phyloP scores from a whole-genome alignment of 2,113 vertebrate species.

The Catagonus wagneri region DNA sequence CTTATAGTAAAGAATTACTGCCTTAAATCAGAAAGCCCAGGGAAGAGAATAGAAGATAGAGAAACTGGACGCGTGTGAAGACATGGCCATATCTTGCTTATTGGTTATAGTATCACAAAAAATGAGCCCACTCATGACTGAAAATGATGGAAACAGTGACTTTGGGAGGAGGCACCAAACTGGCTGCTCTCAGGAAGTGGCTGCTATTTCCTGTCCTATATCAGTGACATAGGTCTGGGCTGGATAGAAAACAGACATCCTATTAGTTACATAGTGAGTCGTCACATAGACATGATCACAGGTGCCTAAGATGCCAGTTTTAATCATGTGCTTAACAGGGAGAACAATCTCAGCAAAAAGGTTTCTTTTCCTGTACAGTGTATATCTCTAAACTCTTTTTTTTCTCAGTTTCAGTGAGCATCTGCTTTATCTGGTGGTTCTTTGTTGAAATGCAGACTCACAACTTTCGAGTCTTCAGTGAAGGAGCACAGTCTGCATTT shows the following conservation, averaged over 20 bases:
- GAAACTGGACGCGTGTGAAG: neutral
- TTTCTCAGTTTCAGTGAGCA: slow-evolving; percentile 30
- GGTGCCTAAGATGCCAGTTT: slow-evolving; percentile 3
- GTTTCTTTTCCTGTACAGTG: neutral
- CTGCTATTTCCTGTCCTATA: slow-evolving; percentile 46
- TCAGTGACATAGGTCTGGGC: neutral
- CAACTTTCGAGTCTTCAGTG: slow-evolving; percentile 7
- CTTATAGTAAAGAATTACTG: slow-evolving; percentile 65
- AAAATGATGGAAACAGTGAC: slow-evolving; percentile 30
- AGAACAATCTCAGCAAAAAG: slow-evolving; percentile 44
- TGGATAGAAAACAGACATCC: slow-evolving; percentile 3
- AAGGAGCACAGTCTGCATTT: slow-evolving; percentile 24
- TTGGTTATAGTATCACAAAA: neutral
- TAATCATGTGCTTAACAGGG: slow-evolving; percentile 53
- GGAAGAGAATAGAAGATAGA: slow-evolving; percentile 35
- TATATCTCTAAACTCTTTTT: neutral
- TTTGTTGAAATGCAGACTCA: slow-evolving; percentile 56
- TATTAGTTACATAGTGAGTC: slow-evolving; percentile 35
- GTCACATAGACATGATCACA: slow-evolving; percentile 23
- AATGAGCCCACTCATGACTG: slow-evolving; percentile 28
- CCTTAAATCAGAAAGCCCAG: slow-evolving; percentile 80
- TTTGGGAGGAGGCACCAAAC: neutral
- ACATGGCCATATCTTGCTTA: neutral
- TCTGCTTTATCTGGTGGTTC: slow-evolving; percentile 58
- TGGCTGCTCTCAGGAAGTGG: slow-evolving; percentile 43